A percentile compares a stretch with the other conserved stretches of the same genome.
These are phyloP conservation scores for Gorsachius goisagi DNA, from an alignment of 2,113 vertebrate genomes.

Conservation along the genomic window DNA sequence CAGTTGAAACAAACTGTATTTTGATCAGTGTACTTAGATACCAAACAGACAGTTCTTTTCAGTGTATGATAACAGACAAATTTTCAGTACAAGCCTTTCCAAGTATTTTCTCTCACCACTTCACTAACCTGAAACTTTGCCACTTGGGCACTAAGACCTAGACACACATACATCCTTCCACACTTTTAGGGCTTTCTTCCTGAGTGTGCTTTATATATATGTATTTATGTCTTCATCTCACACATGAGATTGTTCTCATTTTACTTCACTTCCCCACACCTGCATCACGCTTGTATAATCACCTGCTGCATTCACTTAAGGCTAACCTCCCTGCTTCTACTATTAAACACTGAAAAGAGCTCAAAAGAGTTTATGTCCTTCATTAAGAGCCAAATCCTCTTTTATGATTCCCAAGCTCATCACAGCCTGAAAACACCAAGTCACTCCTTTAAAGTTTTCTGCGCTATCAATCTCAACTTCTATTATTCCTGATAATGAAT, in stretches of 20 bases:
- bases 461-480: not conserved
- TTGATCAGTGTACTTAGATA: not conserved
- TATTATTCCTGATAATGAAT: not conserved
- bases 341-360: not conserved
- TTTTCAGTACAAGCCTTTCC: not conserved
- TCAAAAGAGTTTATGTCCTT: not conserved
- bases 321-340: not conserved
- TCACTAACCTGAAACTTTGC: not conserved
- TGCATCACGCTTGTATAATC: not conserved
- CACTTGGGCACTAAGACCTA: not conserved
- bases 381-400: not conserved
- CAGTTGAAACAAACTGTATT: constrained; percentile 22
- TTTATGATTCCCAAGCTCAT: not conserved
- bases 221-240: not conserved
- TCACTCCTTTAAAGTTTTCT: not conserved
- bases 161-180: not conserved
- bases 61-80: not conserved
- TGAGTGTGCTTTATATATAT: not conserved
- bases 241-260: not conserved
- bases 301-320: not conserved
- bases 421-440: not conserved
- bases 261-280: not conserved
- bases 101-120: not conserved
- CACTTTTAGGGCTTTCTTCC: not conserved
- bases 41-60: not conserved